These are phyloP conservation scores for Cryptosula pallasiana DNA, from an alignment of 2,888 invertebrate genomes.

Conservation along the genomic window DNA sequence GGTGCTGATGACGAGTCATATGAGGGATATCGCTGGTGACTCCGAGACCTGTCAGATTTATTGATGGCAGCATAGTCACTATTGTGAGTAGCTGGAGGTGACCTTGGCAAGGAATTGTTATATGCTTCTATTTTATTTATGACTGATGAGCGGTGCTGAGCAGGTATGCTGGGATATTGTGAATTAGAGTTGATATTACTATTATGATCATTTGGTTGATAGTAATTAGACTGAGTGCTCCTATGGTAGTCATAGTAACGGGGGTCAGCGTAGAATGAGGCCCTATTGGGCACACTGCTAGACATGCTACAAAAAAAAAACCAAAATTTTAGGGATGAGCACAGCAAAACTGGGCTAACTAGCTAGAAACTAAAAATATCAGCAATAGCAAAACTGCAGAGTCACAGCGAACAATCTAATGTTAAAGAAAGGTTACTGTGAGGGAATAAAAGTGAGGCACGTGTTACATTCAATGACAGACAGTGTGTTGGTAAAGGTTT, in stretches of 20 bases:
- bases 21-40: not conserved
- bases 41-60: not conserved
- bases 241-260: conserved; percentile 12
- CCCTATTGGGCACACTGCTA: not conserved
- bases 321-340: too few relatives aligned
- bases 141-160: not conserved
- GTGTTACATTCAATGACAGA: too few relatives aligned
- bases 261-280: conserved; percentile 22
- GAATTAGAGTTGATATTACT: conserved; percentile 2
- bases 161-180: not conserved
- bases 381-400: too few relatives aligned
- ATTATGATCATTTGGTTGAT: conserved; percentile 16
- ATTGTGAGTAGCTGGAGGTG: not conserved
- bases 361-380: too few relatives aligned
- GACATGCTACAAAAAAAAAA: conserved; percentile 6
- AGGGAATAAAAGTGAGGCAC: too few relatives aligned
- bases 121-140: conserved; percentile 8
- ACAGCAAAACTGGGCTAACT: too few relatives aligned
- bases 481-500: too few relatives aligned
- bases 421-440: too few relatives aligned
- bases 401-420: too few relatives aligned
- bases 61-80: not conserved
- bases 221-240: conserved; percentile 17
- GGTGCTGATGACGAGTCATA: not conserved
- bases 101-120: conserved; percentile 3